phyloP scores from a whole-genome alignment of 2,888 invertebrate species.

The Plebejus anna region DNA sequence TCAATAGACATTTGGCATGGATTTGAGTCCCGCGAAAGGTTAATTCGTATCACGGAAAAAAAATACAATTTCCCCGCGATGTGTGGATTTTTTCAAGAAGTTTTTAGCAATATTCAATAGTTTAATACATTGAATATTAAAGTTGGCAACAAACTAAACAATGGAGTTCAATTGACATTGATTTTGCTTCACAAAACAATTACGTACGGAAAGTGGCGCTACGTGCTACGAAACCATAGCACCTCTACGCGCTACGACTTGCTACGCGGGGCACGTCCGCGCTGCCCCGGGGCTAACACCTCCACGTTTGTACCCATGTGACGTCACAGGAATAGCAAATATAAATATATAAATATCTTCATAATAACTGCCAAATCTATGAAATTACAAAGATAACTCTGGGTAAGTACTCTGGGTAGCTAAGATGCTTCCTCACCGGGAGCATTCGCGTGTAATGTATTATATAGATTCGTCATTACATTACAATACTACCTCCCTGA shows the following conservation, averaged over 20 bases:
- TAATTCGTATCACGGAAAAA: too few species aligned
- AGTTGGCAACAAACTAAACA: not conserved
- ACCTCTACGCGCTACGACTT: constrained; percentile 14
- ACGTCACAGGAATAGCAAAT: not conserved
- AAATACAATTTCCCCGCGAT: too few species aligned
- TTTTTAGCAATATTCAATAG: not conserved
- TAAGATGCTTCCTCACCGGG: too few species aligned
- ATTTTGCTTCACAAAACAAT: constrained; percentile 5
- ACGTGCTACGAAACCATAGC: constrained; percentile 23
- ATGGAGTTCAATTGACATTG: not conserved
- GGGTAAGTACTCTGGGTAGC: too few species aligned
- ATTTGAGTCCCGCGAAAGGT: too few species aligned
- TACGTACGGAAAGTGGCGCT: not conserved
- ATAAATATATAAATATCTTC: not conserved
- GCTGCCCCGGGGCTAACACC: not conserved
- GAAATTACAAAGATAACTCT: too few species aligned
- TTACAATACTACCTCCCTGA: too few species aligned
- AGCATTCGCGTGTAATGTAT: too few species aligned
- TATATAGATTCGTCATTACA: too few species aligned
- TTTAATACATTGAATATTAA: not conserved
- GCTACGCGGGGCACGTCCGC: constrained; percentile 22
- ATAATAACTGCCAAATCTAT: too few species aligned
- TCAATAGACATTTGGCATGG: too few species aligned
- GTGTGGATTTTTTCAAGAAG: too few species aligned
- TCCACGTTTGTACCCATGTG: not conserved